These are phyloP conservation scores for Axea sp. DNA, from an alignment of 2,888 invertebrate genomes.

Conservation along the genomic window DNA sequence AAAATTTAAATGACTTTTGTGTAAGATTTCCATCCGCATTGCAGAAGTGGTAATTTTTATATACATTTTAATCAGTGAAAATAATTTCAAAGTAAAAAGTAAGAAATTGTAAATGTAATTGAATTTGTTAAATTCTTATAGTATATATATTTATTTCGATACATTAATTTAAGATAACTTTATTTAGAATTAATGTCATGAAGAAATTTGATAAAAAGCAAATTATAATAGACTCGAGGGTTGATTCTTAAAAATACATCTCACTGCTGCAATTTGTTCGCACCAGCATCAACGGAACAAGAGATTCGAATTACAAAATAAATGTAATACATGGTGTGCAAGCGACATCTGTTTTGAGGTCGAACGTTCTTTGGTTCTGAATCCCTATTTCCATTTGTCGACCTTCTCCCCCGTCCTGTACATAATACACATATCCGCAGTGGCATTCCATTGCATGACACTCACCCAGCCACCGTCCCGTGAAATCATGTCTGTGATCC, in stretches of 20 bases:
- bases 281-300: slow-evolving; percentile 1
- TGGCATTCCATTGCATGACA: slow-evolving; percentile 72
- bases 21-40: too few species aligned
- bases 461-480: slow-evolving; percentile 75
- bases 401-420: slow-evolving; percentile 66
- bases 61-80: too few species aligned
- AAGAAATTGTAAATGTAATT: too few species aligned
- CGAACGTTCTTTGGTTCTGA: slow-evolving; percentile 65
- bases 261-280: slow-evolving; percentile 8
- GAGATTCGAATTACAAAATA: slow-evolving; percentile 26
- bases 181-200: too few species aligned
- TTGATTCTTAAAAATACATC: background rate
- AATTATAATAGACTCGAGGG: too few species aligned
- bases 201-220: too few species aligned
- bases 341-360: slow-evolving; percentile 70
- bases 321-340: slow-evolving; percentile 43
- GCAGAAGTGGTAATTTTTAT: too few species aligned
- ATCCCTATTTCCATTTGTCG: slow-evolving; percentile 66
- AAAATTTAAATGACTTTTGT: too few species aligned
- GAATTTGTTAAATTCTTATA: too few species aligned
- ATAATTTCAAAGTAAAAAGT: too few species aligned
- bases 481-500: slow-evolving; percentile 76
- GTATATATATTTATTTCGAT: too few species aligned
- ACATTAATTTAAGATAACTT: too few species aligned
- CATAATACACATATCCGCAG: slow-evolving; percentile 70